Evolutionary conservation across 2,113 vertebrate species (phyloP), one percentile per base, ranked within the genome.

Genomic region (Tragulus kanchil): DNA sequence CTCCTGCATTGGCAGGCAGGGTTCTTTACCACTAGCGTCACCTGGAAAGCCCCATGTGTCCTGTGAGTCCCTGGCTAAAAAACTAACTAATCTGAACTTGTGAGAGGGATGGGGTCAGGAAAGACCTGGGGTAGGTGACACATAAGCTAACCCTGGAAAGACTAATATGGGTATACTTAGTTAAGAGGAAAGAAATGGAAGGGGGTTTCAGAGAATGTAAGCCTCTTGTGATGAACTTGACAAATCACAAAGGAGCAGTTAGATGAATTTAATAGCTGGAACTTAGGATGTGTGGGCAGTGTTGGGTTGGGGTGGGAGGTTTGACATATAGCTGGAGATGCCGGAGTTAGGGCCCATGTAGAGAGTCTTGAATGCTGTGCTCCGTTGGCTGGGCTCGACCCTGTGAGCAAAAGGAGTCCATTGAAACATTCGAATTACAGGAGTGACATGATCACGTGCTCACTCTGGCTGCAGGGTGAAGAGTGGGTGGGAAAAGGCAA

Each of bases 211-310:
- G n/a, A 25, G 17, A 52, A 52, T 89, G 42, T 3, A 93, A 97
- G 13, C 25, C 14, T 67, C 50, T 58, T 71, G 8, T 54, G 25
- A 58, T 84, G 14, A 61, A 8, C 12, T 69, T 12, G 6, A 86
- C 59, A 95, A 96, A 95, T 65, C 36, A 87, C 52, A 97, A 73
- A 69, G 73, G 59, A 96, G 21, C 45, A 84, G 10, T 84, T 75
- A 67, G 14, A 26, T 90, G 59, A 86, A 71, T 71, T 71, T 71
- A 45, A 45, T 71, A 52, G 10, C 19, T 86, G 92, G 16, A 84
- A 45, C 8, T 1, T 69, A 31, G 3, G 45, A 26, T 56, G 58
- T 52, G 45, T 45, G 31, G 59, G 59, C 79, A 23, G 31, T n/a
- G n/a, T 65, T 85, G 21, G 78, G 67, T 42, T 59, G 17, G 16